Evolutionary conservation across 92 coral and sea anemone species (phyloP), one percentile per base, ranked within the genome.

Genomic region (Blastomussa wellsi): DNA sequence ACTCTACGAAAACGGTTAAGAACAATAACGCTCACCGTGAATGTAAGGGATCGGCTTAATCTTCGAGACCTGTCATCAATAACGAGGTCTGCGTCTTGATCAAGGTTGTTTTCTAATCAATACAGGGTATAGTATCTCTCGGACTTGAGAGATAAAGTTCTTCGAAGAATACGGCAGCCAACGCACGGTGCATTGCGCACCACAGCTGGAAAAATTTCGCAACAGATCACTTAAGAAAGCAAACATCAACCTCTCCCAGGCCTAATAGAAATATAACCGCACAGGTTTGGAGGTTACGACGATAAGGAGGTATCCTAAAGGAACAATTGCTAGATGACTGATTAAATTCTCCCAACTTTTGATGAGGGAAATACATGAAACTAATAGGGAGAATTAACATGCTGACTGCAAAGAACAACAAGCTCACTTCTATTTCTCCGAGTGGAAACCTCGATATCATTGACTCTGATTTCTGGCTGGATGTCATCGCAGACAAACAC

Each of bases 381-480:
- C 28, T 0, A 33, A 41, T 67, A 13, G 35, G 68, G 70, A 28
- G 33, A 65, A 12, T 70, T 36, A 33, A 38, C 42, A 70, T 16
- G 29, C 19, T 57, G 48, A n/a, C 22, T 36, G n/a, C n/a, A 12
- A 36, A 60, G 41, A 66, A 8, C 24, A 47, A 66, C 51, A 36
- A 36, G 37, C 86, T 49, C 31, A 82, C 86, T 17, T 44, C 4
- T 64, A 41, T 33, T 72, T 42, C 70, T 57, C 33, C 55, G 79
- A 55, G 88, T 91, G 42, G 85, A 28, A n/a, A 91, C 84, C 16
- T 89, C 68, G 32, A 93, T 87, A 16, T 91, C 52, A 31, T 93
- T 92, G 84, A 93, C 53, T 55, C 70, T 86, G 52, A 91, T 93
- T 60, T 77, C 84, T 19, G 84, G 88, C 72, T 67, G 68, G 17